Percentiles rank a stretch among this genome's conserved stretches.
phyloP scores from a whole-genome alignment of 2,113 vertebrate species.

The Murina feae region DNA sequence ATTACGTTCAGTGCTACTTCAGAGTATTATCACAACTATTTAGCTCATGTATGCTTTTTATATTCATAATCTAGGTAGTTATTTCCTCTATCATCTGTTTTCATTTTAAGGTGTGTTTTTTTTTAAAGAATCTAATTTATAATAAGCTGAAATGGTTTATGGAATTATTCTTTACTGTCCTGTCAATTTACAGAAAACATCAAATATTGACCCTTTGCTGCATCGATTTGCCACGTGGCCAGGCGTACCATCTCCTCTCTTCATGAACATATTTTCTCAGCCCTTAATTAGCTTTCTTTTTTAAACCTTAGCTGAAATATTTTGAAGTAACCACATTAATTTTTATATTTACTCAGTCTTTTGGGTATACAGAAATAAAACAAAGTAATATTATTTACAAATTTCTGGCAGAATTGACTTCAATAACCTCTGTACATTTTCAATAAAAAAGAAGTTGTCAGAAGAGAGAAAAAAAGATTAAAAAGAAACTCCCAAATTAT shows the following conservation, averaged over 20 bases:
- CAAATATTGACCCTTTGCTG: not conserved
- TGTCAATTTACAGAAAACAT: not conserved
- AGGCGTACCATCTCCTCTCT: not conserved
- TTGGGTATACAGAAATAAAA: not conserved
- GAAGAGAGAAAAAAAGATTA: not conserved
- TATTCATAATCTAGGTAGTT: not conserved
- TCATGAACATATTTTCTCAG: not conserved
- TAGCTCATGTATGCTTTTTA: not conserved
- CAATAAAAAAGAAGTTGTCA: not conserved
- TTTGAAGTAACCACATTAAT: not conserved
- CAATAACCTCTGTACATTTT: slow-evolving; percentile 3
- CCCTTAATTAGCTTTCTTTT: slow-evolving; percentile 13
- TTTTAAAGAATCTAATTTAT: not conserved
- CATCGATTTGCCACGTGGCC: not conserved
- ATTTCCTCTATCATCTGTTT: not conserved
- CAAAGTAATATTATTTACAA: not conserved
- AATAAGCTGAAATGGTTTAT: not conserved
- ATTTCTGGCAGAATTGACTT: not conserved
- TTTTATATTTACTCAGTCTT: slow-evolving; percentile 10
- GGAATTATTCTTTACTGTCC: not conserved
- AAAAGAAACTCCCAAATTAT: not conserved
- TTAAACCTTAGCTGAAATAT: not conserved
- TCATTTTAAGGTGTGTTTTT: not conserved
- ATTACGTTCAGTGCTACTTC: not conserved
- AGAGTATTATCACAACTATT: not conserved